Conservation (phyloP, 2,888 invertebrate species). For the Acanthosepion pharaonis region DNA sequence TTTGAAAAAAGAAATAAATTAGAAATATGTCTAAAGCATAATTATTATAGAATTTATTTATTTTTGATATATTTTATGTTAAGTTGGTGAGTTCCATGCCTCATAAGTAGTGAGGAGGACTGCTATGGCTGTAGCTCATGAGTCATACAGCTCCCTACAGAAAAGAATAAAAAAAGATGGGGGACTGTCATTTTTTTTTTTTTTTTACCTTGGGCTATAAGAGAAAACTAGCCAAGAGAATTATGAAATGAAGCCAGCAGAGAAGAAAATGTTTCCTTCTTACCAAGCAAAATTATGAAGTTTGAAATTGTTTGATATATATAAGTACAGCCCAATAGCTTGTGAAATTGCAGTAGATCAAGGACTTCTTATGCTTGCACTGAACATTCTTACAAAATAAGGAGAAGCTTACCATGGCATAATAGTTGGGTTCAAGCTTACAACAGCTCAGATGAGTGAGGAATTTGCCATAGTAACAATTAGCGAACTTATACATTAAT, state of each 20-base stretch:
- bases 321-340: too few species aligned
- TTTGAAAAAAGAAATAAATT: conserved; percentile 3
- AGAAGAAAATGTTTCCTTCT: background rate
- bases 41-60: too few species aligned
- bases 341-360: too few species aligned
- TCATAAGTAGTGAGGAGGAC: background rate
- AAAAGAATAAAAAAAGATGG: background rate
- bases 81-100: too few species aligned
- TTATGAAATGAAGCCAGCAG: background rate
- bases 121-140: background rate
- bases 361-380: too few species aligned
- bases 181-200: background rate
- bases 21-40: accelerated
- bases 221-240: background rate
- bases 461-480: too few species aligned
- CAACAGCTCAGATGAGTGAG: too few species aligned
- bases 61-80: background rate
- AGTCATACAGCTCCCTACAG: background rate
- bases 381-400: too few species aligned
- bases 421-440: too few species aligned
- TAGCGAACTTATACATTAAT: too few species aligned
- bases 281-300: background rate
- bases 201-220: background rate
- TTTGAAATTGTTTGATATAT: background rate
- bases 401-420: too few species aligned